Evolutionary conservation across 2,797 vertebrate species (phyloP), one percentile per base, ranked within the genome.

Genomic region (Molossus molossus): DNA sequence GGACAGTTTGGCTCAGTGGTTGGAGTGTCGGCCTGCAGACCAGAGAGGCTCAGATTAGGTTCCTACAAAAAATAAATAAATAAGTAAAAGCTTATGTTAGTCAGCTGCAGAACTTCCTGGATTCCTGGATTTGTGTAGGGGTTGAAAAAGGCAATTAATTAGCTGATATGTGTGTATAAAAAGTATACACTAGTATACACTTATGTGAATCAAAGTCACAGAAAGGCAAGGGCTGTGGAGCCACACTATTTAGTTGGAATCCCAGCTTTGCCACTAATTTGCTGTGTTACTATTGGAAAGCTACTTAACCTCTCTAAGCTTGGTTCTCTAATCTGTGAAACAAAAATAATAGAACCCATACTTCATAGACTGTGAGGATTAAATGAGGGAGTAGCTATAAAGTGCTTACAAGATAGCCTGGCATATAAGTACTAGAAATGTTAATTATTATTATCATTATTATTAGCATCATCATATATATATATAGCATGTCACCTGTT

Each of bases 71-170:
- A 33, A 33, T 33, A 33, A 33, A 33, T 33, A 33, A 33, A 33
- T 33, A 33, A 33, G 33, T 40, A 69, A 90, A 93, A 65, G 45
- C n/a, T 62, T 75, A 29, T 21, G 48, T 55, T 29, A 48, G 23
- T 58, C 50, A 91, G 58, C 14, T 37, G 70, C 50, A 50, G 76
- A 57, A 12, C 45, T 77, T 90, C 89, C 57, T 89, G 81, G 12
- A 33, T 15, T 27, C 29, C 57, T 73, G 62, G 12, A 29, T 95
- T 90, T 92, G 72, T 1, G 6, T 86, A 69, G 73, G 57, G n/a
- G 37, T 14, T 48, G 72, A 77, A 89, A 86, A 45, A 27, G 53
- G 29, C 27, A 12, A 12, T 87, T 80, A 12, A 12, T 87, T 80
- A 70, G 70, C 27, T 62, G 55, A 40, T 17, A 7, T n/a, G 57